Base-by-base conservation (phyloP, 2,113 vertebrate species). In the Notothenia coriiceps region DNA sequence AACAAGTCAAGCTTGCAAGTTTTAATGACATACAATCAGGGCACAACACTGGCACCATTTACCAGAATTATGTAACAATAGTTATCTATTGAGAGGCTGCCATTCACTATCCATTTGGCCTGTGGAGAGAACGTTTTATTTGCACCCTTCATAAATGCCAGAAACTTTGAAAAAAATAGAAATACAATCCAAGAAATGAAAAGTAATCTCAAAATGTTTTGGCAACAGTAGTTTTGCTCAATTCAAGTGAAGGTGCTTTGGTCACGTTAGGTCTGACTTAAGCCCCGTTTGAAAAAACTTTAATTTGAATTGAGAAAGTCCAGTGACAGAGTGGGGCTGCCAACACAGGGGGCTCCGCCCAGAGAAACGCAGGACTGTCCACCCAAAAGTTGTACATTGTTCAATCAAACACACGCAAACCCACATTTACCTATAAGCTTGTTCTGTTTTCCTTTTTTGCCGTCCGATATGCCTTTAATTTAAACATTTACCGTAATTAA, bases 1-100 rank as follows among this genome's bases (percentile, higher is more conserved):
- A 33, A 49, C 5, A 3, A 68, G 57, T 51, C 49, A 74, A 74
- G n/a, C 25, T 59, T 10, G 14, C 40, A 47, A 61, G 22, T 67
- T 50, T 64, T 50, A 76, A 52, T 65, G 50, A 59, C 47, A 55
- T 52, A 63, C 6, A n/a, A 40, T 46, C 43, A 56, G 35, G 20
- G 10, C 29, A 29, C 29, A 29, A 29, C 29, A 29, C 29, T 25
- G 25, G 25, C 25, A 25, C 25, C 25, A 25, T 25, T 25, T 25
- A 25, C 25, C 25, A 25, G 25, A 25, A 25, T 29, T 4, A 29
- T 29, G 29, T 29, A 29, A 40, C 35, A 40, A 40, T 40, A 40
- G 35, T 40, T 40, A 40, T 40, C 35, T 40, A 40, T 40, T 40
- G 35, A 40, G 35, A 40, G 35, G 35, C 35, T 40, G 35, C 6